phyloP scores from a whole-genome alignment of 2,113 vertebrate species.

The Tetrax tetrax region DNA sequence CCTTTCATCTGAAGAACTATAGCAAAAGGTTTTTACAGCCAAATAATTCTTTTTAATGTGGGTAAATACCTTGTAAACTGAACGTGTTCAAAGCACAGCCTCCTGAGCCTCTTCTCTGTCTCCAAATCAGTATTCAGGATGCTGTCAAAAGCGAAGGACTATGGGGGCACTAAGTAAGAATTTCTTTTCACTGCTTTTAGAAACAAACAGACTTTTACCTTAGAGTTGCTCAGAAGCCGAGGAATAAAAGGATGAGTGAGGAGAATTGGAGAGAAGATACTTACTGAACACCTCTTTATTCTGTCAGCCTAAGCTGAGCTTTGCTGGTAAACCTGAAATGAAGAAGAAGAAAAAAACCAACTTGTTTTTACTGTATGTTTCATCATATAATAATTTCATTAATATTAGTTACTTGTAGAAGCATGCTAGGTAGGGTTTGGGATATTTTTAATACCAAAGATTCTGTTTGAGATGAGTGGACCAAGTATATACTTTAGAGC shows the following conservation, averaged over 20 bases:
- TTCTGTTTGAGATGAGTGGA: background rate
- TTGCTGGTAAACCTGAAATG: background rate
- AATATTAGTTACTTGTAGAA: background rate
- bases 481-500: background rate
- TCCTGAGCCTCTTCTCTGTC: background rate
- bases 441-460: background rate
- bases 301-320: background rate
- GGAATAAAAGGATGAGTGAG: background rate
- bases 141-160: background rate
- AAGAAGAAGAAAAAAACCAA: background rate
- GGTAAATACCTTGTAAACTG: background rate
- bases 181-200: background rate
- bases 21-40: background rate
- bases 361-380: background rate
- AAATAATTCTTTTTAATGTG: background rate
- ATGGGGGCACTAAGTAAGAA: background rate
- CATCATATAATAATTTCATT: background rate
- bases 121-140: background rate
- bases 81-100: background rate
- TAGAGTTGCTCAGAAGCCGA: background rate
- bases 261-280: background rate
- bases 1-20: background rate
- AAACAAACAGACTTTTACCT: background rate
- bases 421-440: background rate
- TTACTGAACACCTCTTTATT: background rate